phyloP scores from a whole-genome alignment of 2,113 vertebrate genomes.

The Dinomys branickii region DNA sequence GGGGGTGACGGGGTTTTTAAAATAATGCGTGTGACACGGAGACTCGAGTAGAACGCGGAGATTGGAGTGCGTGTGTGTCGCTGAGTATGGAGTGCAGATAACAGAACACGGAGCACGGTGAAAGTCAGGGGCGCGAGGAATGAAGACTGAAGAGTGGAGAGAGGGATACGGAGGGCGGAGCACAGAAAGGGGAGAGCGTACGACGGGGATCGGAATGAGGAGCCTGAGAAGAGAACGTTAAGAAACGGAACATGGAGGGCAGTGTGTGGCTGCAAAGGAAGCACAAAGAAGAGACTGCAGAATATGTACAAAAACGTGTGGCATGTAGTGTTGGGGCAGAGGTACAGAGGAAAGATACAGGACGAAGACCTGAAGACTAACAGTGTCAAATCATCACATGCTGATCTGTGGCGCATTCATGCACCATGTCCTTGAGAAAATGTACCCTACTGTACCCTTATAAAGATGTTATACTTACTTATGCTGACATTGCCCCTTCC shows the following conservation, averaged over 20 bases:
- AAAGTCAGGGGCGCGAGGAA: not conserved
- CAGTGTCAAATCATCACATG: not conserved
- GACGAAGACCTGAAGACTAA: not conserved
- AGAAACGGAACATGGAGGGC: not conserved
- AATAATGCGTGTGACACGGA: not conserved
- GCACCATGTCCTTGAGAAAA: not conserved
- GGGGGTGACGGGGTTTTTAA: not conserved
- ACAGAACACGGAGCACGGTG: not conserved
- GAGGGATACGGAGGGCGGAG: no score
- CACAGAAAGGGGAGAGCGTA: fast-evolving
- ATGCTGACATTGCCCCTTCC: not conserved
- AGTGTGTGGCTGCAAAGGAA: not conserved
- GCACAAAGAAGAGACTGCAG: not conserved
- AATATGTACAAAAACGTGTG: not conserved
- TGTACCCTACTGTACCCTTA: not conserved
- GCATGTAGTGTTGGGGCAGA: not conserved
- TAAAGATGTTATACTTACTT: not conserved
- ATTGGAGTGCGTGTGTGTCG: not conserved
- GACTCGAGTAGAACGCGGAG: not conserved
- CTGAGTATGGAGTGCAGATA: not conserved
- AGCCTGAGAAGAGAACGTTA: not conserved
- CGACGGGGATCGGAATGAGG: no score
- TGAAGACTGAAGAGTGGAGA: not conserved
- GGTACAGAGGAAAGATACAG: not conserved
- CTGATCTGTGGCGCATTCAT: no score